Evolutionary conservation across 2,113 vertebrate genomes (phyloP).

Genomic region (Indri indri): DNA sequence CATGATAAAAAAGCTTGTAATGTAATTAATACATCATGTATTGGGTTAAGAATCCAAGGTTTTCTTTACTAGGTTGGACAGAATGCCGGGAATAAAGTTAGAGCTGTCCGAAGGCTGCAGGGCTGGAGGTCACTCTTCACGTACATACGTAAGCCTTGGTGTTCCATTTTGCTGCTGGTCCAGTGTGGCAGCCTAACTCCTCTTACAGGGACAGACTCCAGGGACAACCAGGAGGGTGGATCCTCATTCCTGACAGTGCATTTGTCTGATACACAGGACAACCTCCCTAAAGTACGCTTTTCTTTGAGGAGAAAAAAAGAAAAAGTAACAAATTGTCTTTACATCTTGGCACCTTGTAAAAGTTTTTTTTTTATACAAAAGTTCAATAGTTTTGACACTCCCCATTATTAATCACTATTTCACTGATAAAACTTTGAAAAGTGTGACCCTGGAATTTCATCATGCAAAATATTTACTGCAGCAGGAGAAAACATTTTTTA

Average conservation of each 20-base stretch:
- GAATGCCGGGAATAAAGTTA: slow-evolving; percentile 32
- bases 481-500: slow-evolving; percentile 88
- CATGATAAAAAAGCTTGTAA: slow-evolving; percentile 73
- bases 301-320: slow-evolving; percentile 82
- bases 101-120: slow-evolving; percentile 57
- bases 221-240: slow-evolving; percentile 80
- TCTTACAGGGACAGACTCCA: slow-evolving; percentile 75
- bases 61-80: slow-evolving; percentile 21
- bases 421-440: slow-evolving; percentile 90
- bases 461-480: slow-evolving; percentile 94
- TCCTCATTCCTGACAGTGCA: slow-evolving; percentile 85
- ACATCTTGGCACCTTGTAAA: slow-evolving; percentile 98
- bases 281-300: slow-evolving; percentile 85
- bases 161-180: slow-evolving; percentile 65
- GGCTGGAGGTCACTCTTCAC: slow-evolving; percentile 41
- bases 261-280: slow-evolving; percentile 86
- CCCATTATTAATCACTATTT: slow-evolving; percentile 93
- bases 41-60: slow-evolving; percentile 63
- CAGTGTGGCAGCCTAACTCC: slow-evolving; percentile 74
- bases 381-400: slow-evolving; percentile 93
- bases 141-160: slow-evolving; percentile 74
- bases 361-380: slow-evolving; percentile 92
- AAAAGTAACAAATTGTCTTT: slow-evolving; percentile 94
- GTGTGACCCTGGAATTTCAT: slow-evolving; percentile 91
- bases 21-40: slow-evolving; percentile 48